These are phyloP conservation scores for Tineola bisselliella DNA, from an alignment of 2,888 invertebrate species.

Conservation along the genomic window DNA sequence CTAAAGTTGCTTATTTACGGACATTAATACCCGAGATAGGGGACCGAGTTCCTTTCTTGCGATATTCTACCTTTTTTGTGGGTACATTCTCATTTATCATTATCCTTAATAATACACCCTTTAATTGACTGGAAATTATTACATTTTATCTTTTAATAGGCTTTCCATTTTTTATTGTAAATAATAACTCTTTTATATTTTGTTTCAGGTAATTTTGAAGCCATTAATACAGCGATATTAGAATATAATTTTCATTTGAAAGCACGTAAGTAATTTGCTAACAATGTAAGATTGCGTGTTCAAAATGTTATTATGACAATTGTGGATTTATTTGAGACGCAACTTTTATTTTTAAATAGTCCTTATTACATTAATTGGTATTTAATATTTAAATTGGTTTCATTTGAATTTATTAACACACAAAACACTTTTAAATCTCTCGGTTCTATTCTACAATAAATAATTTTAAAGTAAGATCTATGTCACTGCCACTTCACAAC, in stretches of 20 bases:
- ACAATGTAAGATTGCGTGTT: neutral
- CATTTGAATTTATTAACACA: no score
- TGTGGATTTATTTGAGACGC: no score
- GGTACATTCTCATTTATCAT: neutral
- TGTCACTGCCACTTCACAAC: neutral
- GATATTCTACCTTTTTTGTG: neutral
- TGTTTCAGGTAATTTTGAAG: neutral
- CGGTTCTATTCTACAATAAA: neutral
- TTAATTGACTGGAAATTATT: neutral
- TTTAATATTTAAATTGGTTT: no score
- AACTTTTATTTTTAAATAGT: no score
- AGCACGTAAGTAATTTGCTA: neutral
- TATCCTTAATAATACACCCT: slow-evolving; percentile 1
- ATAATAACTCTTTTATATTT: neutral
- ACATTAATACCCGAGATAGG: slow-evolving; percentile 3
- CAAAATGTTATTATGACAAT: no score
- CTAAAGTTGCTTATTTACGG: slow-evolving; percentile 8
- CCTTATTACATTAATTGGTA: no score
- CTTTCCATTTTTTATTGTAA: neutral
- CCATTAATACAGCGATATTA: neutral
- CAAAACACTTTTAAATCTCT: no score
- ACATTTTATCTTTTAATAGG: neutral
- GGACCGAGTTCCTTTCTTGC: neutral
- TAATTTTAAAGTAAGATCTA: neutral
- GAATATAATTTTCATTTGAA: neutral